Evolutionary conservation across 2,888 invertebrate genomes (phyloP).

Genomic region (Yponomeuta cagnagella): DNA sequence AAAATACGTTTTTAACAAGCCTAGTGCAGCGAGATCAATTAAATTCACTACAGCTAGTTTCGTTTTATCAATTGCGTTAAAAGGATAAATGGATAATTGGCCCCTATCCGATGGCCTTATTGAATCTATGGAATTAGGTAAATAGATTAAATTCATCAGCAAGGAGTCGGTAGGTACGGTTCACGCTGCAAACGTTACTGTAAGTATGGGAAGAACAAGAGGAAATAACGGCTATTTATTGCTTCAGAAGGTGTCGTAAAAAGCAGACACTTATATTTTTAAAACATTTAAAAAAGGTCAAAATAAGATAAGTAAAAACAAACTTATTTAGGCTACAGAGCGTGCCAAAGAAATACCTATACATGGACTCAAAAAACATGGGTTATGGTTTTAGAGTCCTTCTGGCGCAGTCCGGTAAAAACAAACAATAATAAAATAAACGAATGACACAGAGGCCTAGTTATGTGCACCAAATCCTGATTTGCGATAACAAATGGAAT

Average conservation of each 20-base stretch:
- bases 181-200: conserved; percentile 44
- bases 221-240: too few relatives aligned
- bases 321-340: too few relatives aligned
- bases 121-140: conserved; percentile 58
- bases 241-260: too few relatives aligned
- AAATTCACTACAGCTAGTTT: conserved; percentile 67
- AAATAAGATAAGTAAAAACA: too few relatives aligned
- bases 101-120: conserved; percentile 65
- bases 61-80: conserved; percentile 75
- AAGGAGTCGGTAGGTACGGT: conserved; percentile 28
- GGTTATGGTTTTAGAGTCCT: too few relatives aligned
- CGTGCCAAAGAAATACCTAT: too few relatives aligned
- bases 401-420: conserved; percentile 10
- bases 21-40: conserved; percentile 62
- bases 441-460: background rate
- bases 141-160: conserved; percentile 45
- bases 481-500: too few relatives aligned
- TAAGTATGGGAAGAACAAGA: background rate
- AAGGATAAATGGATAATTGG: conserved; percentile 76
- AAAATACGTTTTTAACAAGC: conserved; percentile 60
- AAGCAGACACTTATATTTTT: too few relatives aligned
- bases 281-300: too few relatives aligned
- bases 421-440: background rate
- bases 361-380: too few relatives aligned
- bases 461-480: too few relatives aligned